Conservation (phyloP, 2,797 vertebrate genomes). For the Megaceryle alcyon region DNA sequence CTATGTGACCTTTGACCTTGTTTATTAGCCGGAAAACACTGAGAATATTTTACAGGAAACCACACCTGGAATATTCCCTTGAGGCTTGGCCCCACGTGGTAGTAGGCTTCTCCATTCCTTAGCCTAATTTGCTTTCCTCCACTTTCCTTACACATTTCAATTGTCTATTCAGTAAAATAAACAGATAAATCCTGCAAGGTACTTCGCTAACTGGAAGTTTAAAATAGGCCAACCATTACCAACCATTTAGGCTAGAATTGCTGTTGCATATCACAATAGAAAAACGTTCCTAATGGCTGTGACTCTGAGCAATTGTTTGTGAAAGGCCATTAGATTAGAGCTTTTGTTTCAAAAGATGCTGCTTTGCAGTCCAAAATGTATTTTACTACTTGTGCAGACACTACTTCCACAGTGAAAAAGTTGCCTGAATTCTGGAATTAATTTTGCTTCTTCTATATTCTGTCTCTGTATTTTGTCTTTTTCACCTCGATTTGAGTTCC, state of each 20-base stretch:
- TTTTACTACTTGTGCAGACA: not conserved
- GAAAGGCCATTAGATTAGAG: not conserved
- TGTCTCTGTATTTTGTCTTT: not conserved
- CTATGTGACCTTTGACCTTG: not conserved
- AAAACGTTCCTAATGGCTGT: not conserved
- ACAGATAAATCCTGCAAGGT: not conserved
- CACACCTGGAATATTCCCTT: not conserved
- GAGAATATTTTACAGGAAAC: not conserved
- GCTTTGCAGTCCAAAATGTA: not conserved
- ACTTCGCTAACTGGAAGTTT: not conserved
- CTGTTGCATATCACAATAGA: not conserved
- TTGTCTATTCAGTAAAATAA: not conserved
- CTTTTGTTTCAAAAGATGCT: not conserved
- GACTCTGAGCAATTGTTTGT: not conserved
- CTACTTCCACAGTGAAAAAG: not conserved
- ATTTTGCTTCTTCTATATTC: not conserved
- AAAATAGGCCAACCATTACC: not conserved
- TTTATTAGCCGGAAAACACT: not conserved
- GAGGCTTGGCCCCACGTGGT: not conserved
- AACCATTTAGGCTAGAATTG: not conserved
- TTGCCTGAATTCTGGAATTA: not conserved
- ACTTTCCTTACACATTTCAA: not conserved
- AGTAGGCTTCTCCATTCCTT: not conserved
- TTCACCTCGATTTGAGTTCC: not conserved
- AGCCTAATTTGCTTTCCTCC: not conserved